Evolutionary conservation across 2,113 vertebrate species (phyloP).

Genomic region (Etheostoma cragini): DNA sequence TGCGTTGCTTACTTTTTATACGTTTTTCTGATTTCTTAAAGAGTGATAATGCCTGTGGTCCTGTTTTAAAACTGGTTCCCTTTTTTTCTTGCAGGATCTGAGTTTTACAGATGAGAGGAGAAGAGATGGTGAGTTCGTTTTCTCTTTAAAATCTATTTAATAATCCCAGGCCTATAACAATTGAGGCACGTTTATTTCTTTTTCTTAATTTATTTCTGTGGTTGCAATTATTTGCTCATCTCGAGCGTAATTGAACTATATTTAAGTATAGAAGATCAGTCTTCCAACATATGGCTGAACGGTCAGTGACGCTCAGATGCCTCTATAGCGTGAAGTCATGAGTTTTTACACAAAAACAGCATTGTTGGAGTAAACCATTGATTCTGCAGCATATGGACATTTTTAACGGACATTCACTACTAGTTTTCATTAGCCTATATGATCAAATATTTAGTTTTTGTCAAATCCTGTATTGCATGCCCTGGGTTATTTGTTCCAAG

Average conservation of each 20-base stretch:
- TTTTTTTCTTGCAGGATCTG: conserved; percentile 48
- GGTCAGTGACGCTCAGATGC: conserved; percentile 34
- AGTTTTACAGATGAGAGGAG: conserved; percentile 49
- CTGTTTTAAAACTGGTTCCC: not conserved
- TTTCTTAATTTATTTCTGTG: not conserved
- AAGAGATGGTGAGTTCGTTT: conserved; percentile 75
- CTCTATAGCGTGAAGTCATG: not conserved
- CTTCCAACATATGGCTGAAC: conserved; percentile 21
- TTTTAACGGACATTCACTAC: not conserved
- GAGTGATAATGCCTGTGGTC: not conserved
- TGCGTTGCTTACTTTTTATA: not conserved
- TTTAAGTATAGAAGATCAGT: not conserved
- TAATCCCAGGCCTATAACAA: too few species aligned
- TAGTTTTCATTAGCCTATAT: not conserved
- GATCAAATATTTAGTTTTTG: not conserved
- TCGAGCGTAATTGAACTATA: not conserved
- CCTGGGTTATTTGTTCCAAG: not conserved
- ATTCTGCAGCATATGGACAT: not conserved
- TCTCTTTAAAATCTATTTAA: not conserved
- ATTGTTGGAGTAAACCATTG: not conserved
- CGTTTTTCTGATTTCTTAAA: not conserved
- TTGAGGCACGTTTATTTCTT: not conserved
- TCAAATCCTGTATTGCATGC: not conserved
- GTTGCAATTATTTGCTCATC: not conserved
- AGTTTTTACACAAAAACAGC: not conserved